Evolutionary conservation across 1,140 invertebrate species (phyloP).

Genomic region (Drosophila kanapiae): DNA sequence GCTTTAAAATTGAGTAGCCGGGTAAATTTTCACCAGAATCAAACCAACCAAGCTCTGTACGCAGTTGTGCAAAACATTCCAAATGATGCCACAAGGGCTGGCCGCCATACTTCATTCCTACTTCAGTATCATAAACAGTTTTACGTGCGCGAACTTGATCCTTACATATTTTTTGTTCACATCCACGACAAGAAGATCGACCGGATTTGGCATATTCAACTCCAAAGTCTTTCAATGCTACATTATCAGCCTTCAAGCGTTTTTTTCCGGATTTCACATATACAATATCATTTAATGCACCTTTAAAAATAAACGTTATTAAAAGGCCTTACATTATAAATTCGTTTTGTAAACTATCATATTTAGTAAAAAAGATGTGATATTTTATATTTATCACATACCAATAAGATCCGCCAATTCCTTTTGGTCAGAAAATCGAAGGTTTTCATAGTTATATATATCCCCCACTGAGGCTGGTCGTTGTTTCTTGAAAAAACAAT

Average conservation of each 20-base stretch:
- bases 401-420: slow-evolving; percentile 91
- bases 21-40: slow-evolving; percentile 90
- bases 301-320: slow-evolving; percentile 18
- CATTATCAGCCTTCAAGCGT: slow-evolving; percentile 75
- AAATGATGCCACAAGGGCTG: slow-evolving; percentile 95
- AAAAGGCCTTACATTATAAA: not conserved
- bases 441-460: slow-evolving; percentile 93
- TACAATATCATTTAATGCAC: slow-evolving; percentile 10
- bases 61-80: slow-evolving; percentile 92
- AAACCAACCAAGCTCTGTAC: slow-evolving; percentile 90
- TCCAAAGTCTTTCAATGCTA: slow-evolving; percentile 89
- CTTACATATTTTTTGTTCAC: slow-evolving; percentile 95
- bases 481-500: slow-evolving; percentile 95
- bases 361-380: not conserved
- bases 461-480: slow-evolving; percentile 91
- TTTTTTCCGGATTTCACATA: slow-evolving; percentile 81
- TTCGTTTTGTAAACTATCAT: not conserved
- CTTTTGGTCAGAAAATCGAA: slow-evolving; percentile 95
- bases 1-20: slow-evolving; percentile 90
- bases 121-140: slow-evolving; percentile 93
- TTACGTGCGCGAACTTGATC: slow-evolving; percentile 93
- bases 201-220: slow-evolving; percentile 96
- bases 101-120: slow-evolving; percentile 92
- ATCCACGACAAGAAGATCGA: slow-evolving; percentile 92
- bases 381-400: slow-evolving; percentile 75